Evolutionary conservation across 2,888 invertebrate genomes (phyloP).

Genomic region (Tribolium freemani): DNA sequence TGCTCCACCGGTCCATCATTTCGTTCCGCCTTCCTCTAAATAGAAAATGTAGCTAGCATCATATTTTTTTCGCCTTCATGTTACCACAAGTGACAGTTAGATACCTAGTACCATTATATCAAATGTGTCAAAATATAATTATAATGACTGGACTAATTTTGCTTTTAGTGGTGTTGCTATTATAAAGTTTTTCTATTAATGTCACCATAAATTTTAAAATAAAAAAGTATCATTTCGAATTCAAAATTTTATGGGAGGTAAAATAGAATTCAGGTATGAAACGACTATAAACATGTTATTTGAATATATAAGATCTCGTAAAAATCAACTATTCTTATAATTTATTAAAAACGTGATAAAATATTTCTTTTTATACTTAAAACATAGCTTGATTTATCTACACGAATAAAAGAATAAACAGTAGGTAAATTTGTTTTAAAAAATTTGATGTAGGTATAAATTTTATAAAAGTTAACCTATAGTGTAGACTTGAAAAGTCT

Average conservation of each 20-base stretch:
- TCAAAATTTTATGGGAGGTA: conserved; percentile 16
- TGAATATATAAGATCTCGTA: conserved; percentile 19
- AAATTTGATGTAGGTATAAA: neutral
- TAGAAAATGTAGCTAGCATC: too few relatives aligned
- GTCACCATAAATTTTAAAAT: conserved; percentile 14
- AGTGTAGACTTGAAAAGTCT: too few relatives aligned
- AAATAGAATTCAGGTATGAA: conserved; percentile 9
- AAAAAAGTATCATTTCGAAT: conserved; percentile 6
- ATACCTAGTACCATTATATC: neutral
- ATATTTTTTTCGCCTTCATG: too few relatives aligned
- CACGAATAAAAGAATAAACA: neutral
- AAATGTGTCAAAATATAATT: conserved; percentile 29
- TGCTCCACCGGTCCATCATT: too few relatives aligned
- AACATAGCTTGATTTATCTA: neutral
- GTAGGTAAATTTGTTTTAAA: neutral
- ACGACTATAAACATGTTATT: conserved; percentile 8
- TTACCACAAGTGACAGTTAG: neutral
- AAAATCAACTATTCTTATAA: neutral
- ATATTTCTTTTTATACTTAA: neutral
- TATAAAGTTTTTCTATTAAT: conserved; percentile 18
- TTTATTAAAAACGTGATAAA: neutral
- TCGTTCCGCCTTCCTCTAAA: too few relatives aligned
- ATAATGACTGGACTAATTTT: conserved; percentile 20
- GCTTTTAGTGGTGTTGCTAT: conserved; percentile 4
- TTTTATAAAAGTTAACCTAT: neutral